Base-by-base conservation (phyloP, 2,888 invertebrate genomes). In the Pterostichus madidus region DNA sequence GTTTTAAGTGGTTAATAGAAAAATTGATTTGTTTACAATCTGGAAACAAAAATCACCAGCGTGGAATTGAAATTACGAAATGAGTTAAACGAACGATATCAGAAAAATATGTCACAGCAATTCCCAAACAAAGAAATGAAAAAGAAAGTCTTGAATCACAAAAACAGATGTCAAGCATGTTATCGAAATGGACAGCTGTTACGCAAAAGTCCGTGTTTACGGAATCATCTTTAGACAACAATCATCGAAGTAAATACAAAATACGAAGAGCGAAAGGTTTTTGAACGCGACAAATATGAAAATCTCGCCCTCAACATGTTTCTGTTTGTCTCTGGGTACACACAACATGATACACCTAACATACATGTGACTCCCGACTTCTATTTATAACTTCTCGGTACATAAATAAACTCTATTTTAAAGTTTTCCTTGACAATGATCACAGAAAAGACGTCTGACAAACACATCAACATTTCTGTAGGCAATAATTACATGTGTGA, bases 321-420 rank as follows among this genome's bases (percentile, higher is more conserved):
- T 44, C 17, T 17, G 10, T 71, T 17, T 17, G 39, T 44, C 15
- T 39, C 17, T 17, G 44, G 17, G 24, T 13, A 17, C 35, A 10
- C 68, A 71, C 39, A 3, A 39, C 44, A 71, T 71, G 68, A 71
- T 71, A 71, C 68, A 71, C 68, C 68, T 71, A 71, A 71, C 68
- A 17, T 71, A 44, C 44, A 39, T 64, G 64, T 31, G 39, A 39
- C 39, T 39, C 39, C 39, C 8, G 39, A 24, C 39, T 1, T 52
- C 80, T 80, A 80, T 80, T 53, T 53, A 71, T 68, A 80, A 35
- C 49, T 61, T 80, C 71, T 68, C 80, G 68, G 53, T 53, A 53
- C 39, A 80, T 53, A 80, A 71, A 80, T 80, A 80, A 80, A 68
- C 39, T 80, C 80, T 80, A 80, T 80, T 80, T 80, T 80, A 46